Conservation (phyloP, 2,113 vertebrate species). For the Terrapene triunguis region DNA sequence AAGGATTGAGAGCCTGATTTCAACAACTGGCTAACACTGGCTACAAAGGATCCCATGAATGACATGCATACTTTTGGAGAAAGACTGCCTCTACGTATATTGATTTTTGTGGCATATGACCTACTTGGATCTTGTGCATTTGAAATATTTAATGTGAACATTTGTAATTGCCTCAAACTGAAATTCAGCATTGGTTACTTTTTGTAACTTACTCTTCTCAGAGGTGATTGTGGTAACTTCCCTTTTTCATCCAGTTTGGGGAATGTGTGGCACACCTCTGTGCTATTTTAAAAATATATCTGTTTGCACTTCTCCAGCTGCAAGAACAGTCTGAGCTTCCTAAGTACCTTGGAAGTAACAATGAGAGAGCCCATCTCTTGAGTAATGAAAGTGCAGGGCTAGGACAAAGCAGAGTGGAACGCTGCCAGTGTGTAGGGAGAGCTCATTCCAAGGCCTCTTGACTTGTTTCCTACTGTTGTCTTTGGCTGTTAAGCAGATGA, state of each 20-base stretch:
- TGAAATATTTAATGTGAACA: background rate
- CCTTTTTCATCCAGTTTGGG: background rate
- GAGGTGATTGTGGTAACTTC: background rate
- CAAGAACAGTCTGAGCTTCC: background rate
- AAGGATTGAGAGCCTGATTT: background rate
- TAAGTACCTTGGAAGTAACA: background rate
- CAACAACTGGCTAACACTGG: background rate
- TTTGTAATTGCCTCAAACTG: background rate
- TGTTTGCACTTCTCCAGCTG: background rate
- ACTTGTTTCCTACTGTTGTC: slow-evolving; percentile 25
- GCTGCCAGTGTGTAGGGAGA: fast-evolving
- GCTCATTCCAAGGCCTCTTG: background rate
- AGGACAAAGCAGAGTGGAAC: background rate
- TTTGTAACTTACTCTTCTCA: background rate
- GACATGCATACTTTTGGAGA: background rate
- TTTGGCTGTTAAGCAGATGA: background rate
- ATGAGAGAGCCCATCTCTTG: background rate
- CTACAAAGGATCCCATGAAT: background rate
- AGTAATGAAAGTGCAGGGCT: background rate
- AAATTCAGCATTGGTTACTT: background rate
- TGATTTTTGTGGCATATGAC: background rate
- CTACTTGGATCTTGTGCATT: fast-evolving
- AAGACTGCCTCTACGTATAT: background rate
- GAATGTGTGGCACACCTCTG: background rate
- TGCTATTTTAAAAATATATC: background rate